These are phyloP conservation scores for Xenopus tropicalis DNA, from an alignment of 2,113 vertebrate species.

Conservation along the genomic window DNA sequence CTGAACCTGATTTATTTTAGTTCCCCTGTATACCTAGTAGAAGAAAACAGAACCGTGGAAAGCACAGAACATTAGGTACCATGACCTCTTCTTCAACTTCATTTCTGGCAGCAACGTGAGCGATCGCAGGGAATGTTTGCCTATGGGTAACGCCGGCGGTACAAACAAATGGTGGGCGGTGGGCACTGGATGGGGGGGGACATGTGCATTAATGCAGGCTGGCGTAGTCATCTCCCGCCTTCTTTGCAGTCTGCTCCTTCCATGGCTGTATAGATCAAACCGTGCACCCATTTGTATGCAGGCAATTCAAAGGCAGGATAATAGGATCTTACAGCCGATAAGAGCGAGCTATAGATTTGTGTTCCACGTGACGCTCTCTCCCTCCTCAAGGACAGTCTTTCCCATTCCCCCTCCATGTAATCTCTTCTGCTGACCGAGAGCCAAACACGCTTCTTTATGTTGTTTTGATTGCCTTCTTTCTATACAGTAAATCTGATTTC, in stretches of 20 bases:
- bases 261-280: neutral
- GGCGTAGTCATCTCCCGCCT: too few species aligned
- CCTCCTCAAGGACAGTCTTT: neutral
- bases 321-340: constrained; percentile 3
- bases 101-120: neutral
- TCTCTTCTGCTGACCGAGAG: neutral
- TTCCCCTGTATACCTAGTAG: too few species aligned
- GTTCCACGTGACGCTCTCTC: neutral
- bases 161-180: too few species aligned
- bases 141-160: too few species aligned
- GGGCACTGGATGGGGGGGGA: too few species aligned
- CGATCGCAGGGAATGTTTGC: too few species aligned
- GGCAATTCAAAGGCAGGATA: neutral
- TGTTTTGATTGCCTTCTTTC: neutral
- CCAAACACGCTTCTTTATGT: neutral
- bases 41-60: neutral
- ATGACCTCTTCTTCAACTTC: neutral
- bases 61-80: neutral
- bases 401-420: constrained; percentile 4
- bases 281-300: neutral
- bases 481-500: constrained; percentile 11
- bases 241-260: too few species aligned
- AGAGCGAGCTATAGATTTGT: neutral
- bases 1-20: too few species aligned
- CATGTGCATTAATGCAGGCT: too few species aligned